phyloP scores from a whole-genome alignment of 2,888 invertebrate species.

The Timema podura region DNA sequence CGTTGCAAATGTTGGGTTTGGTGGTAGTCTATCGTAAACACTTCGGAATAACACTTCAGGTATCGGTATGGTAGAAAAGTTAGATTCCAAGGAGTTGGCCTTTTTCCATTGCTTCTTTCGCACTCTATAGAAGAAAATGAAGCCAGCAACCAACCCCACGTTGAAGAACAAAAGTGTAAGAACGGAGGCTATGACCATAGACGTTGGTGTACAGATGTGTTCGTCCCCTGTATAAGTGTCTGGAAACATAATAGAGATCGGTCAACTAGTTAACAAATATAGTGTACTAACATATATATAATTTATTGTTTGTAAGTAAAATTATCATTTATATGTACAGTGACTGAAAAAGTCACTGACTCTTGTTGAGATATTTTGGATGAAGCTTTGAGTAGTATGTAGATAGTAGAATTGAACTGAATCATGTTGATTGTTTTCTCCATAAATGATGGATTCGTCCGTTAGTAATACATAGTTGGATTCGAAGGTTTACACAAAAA shows the following conservation, averaged over 20 bases:
- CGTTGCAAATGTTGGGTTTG: no score
- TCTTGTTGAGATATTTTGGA: no score
- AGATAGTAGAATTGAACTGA: neutral
- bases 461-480: no score
- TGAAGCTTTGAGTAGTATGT: neutral
- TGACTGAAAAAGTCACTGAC: no score
- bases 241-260: conserved; percentile 15
- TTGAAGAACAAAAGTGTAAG: conserved; percentile 40
- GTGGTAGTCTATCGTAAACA: conserved; percentile 37
- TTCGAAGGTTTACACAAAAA: no score
- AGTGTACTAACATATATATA: conserved; percentile 1
- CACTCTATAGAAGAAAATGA: conserved; percentile 41
- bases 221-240: conserved; percentile 20
- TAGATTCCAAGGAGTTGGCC: conserved; percentile 27
- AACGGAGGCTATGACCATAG: conserved; percentile 41
- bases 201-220: conserved; percentile 28
- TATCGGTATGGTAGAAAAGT: conserved; percentile 29
- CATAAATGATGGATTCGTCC: no score
- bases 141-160: conserved; percentile 38
- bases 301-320: neutral
- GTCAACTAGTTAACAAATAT: conserved; percentile 1
- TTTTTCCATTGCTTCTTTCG: conserved; percentile 41
- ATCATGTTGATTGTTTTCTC: no score
- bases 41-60: conserved; percentile 41
- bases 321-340: no score